Conservation (phyloP, 2,113 vertebrate genomes). For the Lates calcarifer region DNA sequence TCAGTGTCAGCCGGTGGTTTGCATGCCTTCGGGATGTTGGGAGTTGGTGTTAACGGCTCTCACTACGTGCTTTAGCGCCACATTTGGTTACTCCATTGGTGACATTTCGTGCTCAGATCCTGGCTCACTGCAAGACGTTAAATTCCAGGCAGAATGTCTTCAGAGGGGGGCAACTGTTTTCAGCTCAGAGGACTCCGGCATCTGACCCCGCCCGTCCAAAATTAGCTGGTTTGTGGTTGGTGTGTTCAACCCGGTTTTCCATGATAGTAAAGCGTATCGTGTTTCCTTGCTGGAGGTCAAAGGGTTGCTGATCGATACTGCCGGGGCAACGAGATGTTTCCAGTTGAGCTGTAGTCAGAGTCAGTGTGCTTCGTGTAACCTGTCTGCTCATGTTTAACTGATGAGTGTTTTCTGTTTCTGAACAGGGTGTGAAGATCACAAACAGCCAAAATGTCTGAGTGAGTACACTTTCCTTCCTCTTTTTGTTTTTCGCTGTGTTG, state of each 20-base stretch:
- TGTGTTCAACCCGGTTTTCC: constrained; percentile 6
- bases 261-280: background rate
- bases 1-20: background rate
- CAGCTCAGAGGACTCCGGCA: background rate
- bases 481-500: background rate
- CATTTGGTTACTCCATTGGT: constrained; percentile 29
- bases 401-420: constrained; percentile 48
- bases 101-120: constrained; percentile 26
- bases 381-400: background rate
- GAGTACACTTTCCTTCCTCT: constrained; percentile 55
- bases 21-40: constrained; percentile 37
- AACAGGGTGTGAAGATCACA: constrained; percentile 69
- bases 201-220: constrained; percentile 47
- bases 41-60: constrained; percentile 33
- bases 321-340: background rate
- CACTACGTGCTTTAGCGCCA: constrained; percentile 10
- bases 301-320: constrained; percentile 36
- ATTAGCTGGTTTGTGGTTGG: constrained; percentile 63
- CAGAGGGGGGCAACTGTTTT: constrained; percentile 30
- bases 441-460: constrained; percentile 83
- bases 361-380: background rate
- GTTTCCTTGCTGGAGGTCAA: constrained; percentile 41
- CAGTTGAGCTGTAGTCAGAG: background rate
- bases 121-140: constrained; percentile 14
- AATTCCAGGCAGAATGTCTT: constrained; percentile 45